A percentile compares a stretch with the other conserved stretches of the same genome.
These are phyloP conservation scores for Caenorhabditis afra DNA, from an alignment of 2,888 invertebrate genomes.

Conservation along the genomic window DNA sequence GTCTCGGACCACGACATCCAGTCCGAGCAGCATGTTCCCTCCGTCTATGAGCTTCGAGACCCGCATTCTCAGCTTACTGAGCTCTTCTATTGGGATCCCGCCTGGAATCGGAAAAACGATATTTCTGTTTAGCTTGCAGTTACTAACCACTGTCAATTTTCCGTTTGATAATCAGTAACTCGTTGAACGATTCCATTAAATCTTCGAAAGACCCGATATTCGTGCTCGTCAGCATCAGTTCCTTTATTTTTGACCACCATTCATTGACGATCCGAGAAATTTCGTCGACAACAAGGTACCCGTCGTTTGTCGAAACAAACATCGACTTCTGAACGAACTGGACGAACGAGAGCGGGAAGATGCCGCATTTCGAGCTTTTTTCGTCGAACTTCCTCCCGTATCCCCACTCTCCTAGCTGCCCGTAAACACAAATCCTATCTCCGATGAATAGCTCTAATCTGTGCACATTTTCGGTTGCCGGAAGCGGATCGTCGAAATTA, in stretches of 20 bases:
- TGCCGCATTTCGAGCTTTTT: conserved; percentile 34
- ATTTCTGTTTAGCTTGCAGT: neutral
- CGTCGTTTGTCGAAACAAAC: conserved; percentile 56
- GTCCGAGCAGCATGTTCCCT: conserved; percentile 62
- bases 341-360: conserved; percentile 42
- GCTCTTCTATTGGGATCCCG: conserved; percentile 65
- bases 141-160: conserved; percentile 53
- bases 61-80: conserved; percentile 58
- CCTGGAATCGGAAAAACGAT: conserved; percentile 48
- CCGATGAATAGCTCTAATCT: conserved; percentile 52
- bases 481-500: conserved; percentile 38
- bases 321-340: conserved; percentile 49
- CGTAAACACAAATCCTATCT: conserved; percentile 50
- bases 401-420: conserved; percentile 45
- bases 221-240: conserved; percentile 37
- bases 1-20: conserved; percentile 65
- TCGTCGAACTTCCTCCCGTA: conserved; percentile 57
- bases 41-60: conserved; percentile 62
- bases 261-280: conserved; percentile 39
- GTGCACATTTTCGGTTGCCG: conserved; percentile 11
- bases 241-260: conserved; percentile 63
- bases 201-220: conserved; percentile 37
- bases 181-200: conserved; percentile 53
- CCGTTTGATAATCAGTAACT: conserved; percentile 50
- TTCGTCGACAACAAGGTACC: conserved; percentile 48